Conservation (phyloP, 2,888 invertebrate genomes). For the Brachynemurus nebulosus region DNA sequence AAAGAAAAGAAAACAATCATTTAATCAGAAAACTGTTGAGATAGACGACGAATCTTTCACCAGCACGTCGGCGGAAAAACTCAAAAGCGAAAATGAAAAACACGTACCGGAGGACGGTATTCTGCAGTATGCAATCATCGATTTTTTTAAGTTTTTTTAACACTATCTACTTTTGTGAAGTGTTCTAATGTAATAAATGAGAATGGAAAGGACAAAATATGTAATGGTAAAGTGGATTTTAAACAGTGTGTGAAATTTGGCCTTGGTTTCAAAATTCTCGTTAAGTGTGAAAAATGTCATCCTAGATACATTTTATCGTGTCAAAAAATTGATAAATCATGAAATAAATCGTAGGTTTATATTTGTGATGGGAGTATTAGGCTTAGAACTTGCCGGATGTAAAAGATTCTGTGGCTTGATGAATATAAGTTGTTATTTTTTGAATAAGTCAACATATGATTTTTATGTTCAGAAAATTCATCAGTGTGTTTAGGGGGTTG, state of each 20-base stretch:
- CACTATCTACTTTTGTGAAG: constrained; percentile 2
- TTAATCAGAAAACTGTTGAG: constrained; percentile 2
- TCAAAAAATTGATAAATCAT: not conserved
- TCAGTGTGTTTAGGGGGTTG: constrained; percentile 9
- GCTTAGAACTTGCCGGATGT: not conserved
- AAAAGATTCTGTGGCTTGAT: constrained; percentile 11
- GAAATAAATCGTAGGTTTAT: constrained; percentile 10
- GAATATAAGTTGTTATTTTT: constrained; percentile 10
- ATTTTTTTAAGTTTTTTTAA: constrained; percentile 2
- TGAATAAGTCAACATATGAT: constrained; percentile 11
- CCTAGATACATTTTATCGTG: constrained; percentile 1
- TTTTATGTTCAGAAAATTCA: constrained; percentile 11
- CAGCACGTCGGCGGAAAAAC: not conserved
- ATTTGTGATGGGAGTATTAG: constrained; percentile 11
- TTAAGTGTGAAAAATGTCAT: constrained; percentile 3
- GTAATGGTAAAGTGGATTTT: constrained; percentile 6
- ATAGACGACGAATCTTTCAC: not conserved
- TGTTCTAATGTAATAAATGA: constrained; percentile 3
- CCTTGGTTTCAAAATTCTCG: constrained; percentile 1
- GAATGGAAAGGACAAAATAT: not conserved
- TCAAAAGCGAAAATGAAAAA: not conserved
- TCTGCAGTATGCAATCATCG: constrained; percentile 3
- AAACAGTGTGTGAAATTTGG: not conserved
- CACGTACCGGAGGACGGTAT: constrained; percentile 3
- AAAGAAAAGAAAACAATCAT: not conserved